A percentile compares a stretch with the other conserved stretches of the same genome.
phyloP scores from a whole-genome alignment of 2,113 vertebrate genomes.

The Archilochus colubris region DNA sequence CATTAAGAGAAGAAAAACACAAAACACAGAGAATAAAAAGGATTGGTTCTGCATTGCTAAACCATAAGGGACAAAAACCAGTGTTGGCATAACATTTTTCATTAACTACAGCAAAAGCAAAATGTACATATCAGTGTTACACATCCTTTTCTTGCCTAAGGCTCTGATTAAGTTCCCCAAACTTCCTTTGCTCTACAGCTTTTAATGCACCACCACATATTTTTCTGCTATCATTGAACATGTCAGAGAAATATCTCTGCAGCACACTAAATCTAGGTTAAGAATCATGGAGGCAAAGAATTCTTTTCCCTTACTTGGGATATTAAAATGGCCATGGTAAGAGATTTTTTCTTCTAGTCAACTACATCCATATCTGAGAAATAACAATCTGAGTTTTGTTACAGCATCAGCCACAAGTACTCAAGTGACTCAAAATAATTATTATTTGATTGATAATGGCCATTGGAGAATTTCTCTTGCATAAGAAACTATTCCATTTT shows the following conservation, averaged over 20 bases:
- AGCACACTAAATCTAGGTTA: conserved; percentile 60
- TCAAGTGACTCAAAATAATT: background rate
- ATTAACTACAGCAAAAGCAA: conserved; percentile 59
- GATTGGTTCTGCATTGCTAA: conserved; percentile 56
- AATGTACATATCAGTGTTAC: conserved; percentile 56
- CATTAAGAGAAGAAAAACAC: conserved; percentile 28
- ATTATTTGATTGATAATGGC: background rate
- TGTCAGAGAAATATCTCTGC: conserved; percentile 63
- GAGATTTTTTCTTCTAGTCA: background rate
- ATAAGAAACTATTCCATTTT: background rate
- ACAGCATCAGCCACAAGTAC: background rate
- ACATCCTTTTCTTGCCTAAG: conserved; percentile 56
- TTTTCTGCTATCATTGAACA: conserved; percentile 56
- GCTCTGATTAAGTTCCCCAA: conserved; percentile 64
- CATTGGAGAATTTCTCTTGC: background rate
- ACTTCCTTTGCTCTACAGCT: conserved; percentile 51
- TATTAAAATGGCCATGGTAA: background rate
- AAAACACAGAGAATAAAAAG: conserved; percentile 50
- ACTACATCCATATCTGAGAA: background rate
- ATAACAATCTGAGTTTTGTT: background rate
- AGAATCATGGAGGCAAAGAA: conserved; percentile 31
- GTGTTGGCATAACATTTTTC: conserved; percentile 54
- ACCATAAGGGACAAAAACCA: conserved; percentile 41
- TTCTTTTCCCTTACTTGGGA: background rate
- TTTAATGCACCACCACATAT: conserved; percentile 61